Percentiles rank a stretch among this genome's conserved stretches.
phyloP scores from a whole-genome alignment of 2,797 vertebrate species.

The Zenarchopterus dispar region DNA sequence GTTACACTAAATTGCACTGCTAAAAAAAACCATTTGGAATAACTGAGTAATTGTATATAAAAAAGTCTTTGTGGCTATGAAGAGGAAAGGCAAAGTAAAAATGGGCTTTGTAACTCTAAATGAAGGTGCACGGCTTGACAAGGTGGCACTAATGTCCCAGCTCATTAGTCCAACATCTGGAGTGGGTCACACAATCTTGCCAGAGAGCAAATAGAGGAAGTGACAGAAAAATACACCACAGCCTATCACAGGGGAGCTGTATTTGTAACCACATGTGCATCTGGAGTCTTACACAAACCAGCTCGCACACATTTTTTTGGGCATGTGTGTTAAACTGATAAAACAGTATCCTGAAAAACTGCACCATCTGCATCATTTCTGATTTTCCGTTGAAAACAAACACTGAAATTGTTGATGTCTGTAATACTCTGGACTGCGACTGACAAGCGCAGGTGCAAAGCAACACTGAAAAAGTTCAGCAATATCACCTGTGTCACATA shows the following conservation, averaged over 20 bases:
- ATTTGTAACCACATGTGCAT: constrained; percentile 18
- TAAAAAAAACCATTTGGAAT: constrained; percentile 8
- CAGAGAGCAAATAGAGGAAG: constrained; percentile 49
- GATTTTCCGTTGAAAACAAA: constrained; percentile 19
- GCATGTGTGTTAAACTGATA: neutral
- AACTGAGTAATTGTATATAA: neutral
- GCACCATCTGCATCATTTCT: constrained; percentile 2
- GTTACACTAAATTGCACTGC: constrained; percentile 8
- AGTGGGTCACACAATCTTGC: constrained; percentile 61
- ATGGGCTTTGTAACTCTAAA: constrained; percentile 33
- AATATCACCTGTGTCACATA: constrained; percentile 33
- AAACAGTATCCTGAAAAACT: constrained; percentile 3
- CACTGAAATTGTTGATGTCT: neutral
- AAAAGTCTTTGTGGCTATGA: neutral
- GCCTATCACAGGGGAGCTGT: constrained; percentile 35
- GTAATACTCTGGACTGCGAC: constrained; percentile 22
- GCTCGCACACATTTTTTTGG: neutral
- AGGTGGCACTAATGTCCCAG: constrained; percentile 57
- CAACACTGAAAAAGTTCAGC: constrained; percentile 32
- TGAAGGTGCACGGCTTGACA: constrained; percentile 48
- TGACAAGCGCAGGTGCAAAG: constrained; percentile 41
- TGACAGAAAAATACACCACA: constrained; percentile 40
- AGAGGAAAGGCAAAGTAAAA: constrained; percentile 7
- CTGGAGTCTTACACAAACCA: neutral
- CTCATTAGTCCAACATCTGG: constrained; percentile 69